Percentiles rank a stretch among this genome's conserved stretches.
Evolutionary conservation across 2,888 invertebrate genomes (phyloP).

Genomic region (Odontocolon sp.): DNA sequence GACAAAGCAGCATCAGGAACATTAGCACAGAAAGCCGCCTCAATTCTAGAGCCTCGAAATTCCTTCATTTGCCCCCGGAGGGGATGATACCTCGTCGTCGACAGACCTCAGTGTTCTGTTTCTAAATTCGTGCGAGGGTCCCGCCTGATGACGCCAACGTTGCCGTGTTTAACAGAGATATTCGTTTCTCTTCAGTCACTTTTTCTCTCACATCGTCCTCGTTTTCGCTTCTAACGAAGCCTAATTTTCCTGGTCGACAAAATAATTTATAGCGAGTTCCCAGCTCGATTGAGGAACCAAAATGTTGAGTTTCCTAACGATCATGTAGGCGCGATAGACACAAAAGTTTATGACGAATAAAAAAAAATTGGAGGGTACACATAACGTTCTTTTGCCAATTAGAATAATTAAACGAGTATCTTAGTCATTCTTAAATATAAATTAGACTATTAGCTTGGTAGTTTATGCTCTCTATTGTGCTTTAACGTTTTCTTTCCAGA

Average conservation of each 20-base stretch:
- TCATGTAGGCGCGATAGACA: conserved; percentile 34
- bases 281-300: neutral
- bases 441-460: conserved; percentile 31
- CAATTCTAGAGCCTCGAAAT: conserved; percentile 28
- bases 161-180: neutral
- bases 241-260: conserved; percentile 23
- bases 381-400: conserved; percentile 48
- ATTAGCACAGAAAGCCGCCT: neutral
- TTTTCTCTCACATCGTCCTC: neutral
- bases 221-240: conserved; percentile 1
- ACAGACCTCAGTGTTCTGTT: neutral
- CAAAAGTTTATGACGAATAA: neutral
- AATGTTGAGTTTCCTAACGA: conserved; percentile 14
- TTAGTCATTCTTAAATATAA: conserved; percentile 32
- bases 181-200: neutral
- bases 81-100: neutral
- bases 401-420: conserved; percentile 54
- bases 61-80: neutral
- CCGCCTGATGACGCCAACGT: neutral
- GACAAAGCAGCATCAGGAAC: conserved; percentile 12
- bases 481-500: conserved; percentile 20
- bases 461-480: neutral
- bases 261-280: conserved; percentile 6
- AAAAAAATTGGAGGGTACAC: conserved; percentile 30
- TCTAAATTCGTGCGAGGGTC: conserved; percentile 16